Percentiles rank a stretch among this genome's conserved stretches.
These are phyloP conservation scores for Micropoecilia bifurca DNA, from an alignment of 2,797 vertebrate genomes.

Conservation along the genomic window DNA sequence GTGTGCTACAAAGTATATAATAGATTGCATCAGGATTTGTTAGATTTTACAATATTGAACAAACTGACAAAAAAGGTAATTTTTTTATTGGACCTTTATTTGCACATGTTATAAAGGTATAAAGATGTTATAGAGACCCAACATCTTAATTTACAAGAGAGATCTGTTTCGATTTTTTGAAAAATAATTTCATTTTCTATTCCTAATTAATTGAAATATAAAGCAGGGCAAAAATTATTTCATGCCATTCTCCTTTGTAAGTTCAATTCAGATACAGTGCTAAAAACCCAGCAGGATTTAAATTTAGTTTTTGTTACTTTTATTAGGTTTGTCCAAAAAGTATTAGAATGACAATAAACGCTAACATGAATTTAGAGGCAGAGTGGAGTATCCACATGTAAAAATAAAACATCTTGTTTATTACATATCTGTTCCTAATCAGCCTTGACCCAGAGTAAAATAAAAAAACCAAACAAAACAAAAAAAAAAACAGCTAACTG, in stretches of 20 bases:
- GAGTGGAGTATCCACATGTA: neutral
- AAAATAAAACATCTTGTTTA: neutral
- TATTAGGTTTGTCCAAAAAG: neutral
- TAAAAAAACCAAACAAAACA: constrained; percentile 13
- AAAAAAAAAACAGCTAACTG: constrained; percentile 21
- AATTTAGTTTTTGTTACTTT: neutral
- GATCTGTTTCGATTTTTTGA: neutral
- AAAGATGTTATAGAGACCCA: too few relatives aligned
- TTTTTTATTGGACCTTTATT: neutral
- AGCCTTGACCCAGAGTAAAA: constrained; percentile 16
- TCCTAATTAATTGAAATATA: neutral
- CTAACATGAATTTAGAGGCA: neutral
- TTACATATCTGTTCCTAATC: neutral
- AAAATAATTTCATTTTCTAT: neutral
- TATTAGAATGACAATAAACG: neutral
- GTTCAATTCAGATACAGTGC: neutral
- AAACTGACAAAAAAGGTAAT: neutral
- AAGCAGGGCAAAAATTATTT: fast-evolving
- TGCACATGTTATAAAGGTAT: too few relatives aligned
- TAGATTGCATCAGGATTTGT: neutral
- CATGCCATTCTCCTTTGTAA: too few relatives aligned
- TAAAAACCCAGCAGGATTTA: neutral
- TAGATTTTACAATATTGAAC: neutral
- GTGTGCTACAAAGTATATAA: too few relatives aligned
- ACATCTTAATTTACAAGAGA: too few relatives aligned